phyloP scores from a whole-genome alignment of 2,888 invertebrate genomes.

The Watsonalla binaria region DNA sequence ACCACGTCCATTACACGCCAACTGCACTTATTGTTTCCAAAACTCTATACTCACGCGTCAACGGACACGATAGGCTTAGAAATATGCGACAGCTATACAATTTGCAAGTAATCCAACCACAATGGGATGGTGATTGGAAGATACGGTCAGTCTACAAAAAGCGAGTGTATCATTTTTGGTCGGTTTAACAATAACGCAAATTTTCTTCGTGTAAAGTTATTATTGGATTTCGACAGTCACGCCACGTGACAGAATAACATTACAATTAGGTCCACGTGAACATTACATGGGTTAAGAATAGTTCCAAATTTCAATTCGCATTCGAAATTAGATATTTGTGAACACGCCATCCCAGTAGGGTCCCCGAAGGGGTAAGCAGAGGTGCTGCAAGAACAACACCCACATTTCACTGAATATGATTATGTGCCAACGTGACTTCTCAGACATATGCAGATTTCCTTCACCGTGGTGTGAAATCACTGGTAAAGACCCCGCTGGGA shows the following conservation, averaged over 20 bases:
- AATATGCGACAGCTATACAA: constrained; percentile 36
- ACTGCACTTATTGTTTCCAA: constrained; percentile 4
- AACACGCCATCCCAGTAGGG: too few relatives aligned
- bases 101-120: constrained; percentile 67
- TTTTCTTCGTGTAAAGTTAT: constrained; percentile 34
- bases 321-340: too few relatives aligned
- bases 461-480: too few relatives aligned
- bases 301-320: too few relatives aligned
- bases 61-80: constrained; percentile 12
- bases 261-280: too few relatives aligned
- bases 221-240: constrained; percentile 35
- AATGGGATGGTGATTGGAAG: constrained; percentile 56
- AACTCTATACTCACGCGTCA: constrained; percentile 13
- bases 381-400: too few relatives aligned
- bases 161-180: constrained; percentile 24
- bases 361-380: too few relatives aligned
- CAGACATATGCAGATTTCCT: too few relatives aligned
- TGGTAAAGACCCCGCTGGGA: too few relatives aligned
- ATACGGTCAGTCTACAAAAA: constrained; percentile 28
- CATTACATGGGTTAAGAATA: too few relatives aligned
- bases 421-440: too few relatives aligned
- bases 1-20: constrained; percentile 10
- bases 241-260: constrained; percentile 5
- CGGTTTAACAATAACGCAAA: constrained; percentile 43
- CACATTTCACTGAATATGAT: too few relatives aligned